phyloP scores from a whole-genome alignment of 2,113 vertebrate species.

The Hippocampus guttulatus region DNA sequence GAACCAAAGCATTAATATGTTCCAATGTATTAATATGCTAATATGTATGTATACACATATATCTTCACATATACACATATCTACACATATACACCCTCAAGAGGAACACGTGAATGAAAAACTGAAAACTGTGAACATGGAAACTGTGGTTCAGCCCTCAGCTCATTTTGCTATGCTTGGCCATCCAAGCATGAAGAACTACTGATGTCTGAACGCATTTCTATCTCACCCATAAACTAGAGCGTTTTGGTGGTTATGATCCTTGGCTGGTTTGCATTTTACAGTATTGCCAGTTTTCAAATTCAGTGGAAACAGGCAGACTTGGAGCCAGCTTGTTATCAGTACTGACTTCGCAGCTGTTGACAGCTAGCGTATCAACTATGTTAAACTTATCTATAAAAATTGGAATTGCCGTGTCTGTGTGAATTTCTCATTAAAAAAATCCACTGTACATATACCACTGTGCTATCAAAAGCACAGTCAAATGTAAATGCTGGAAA shows the following conservation, averaged over 20 bases:
- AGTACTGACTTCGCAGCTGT: not conserved
- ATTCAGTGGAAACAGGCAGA: slow-evolving; percentile 17
- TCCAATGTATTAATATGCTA: not conserved
- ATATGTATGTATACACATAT: not conserved
- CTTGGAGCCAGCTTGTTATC: slow-evolving; percentile 3
- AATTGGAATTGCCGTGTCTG: not conserved
- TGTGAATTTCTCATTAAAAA: not conserved
- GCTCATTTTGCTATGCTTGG: slow-evolving; percentile 24
- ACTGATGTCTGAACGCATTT: slow-evolving; percentile 33
- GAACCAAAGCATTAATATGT: not conserved
- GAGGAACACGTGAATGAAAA: not conserved
- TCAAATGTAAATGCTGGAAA: too few species aligned
- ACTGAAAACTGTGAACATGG: not conserved
- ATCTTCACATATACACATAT: too few species aligned
- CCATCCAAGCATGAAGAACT: slow-evolving; percentile 35
- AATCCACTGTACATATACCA: not conserved
- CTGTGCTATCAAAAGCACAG: not conserved
- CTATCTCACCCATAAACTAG: slow-evolving; percentile 20
- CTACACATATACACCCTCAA: not conserved
- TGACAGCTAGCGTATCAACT: not conserved
- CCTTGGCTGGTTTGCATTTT: slow-evolving; percentile 24
- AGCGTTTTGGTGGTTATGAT: slow-evolving; percentile 18
- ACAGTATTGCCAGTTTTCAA: slow-evolving; percentile 14
- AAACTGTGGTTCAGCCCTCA: slow-evolving; percentile 1
- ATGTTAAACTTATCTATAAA: not conserved